A percentile compares a stretch with the other conserved stretches of the same genome.
Conservation (phyloP, 2,113 vertebrate genomes). For the Equus quagga region DNA sequence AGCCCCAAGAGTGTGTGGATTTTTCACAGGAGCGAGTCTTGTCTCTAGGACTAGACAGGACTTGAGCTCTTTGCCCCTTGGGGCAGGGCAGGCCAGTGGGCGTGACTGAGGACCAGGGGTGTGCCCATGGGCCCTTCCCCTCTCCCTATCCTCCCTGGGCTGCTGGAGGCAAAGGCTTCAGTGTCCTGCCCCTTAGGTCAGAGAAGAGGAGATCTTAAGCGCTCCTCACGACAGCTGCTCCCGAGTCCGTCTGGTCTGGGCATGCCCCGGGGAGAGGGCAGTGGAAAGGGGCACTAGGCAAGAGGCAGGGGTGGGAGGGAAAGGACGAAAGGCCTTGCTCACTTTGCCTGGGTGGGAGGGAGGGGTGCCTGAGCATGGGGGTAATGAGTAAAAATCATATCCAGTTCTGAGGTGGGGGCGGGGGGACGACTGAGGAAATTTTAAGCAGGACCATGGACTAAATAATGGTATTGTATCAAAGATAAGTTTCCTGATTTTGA, state of each 20-base stretch:
- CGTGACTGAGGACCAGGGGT: neutral
- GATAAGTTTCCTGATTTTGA: neutral
- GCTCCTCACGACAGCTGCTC: rapidly evolving
- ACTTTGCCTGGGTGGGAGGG: neutral
- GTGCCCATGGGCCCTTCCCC: rapidly evolving
- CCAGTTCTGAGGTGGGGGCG: neutral
- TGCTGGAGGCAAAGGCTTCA: neutral
- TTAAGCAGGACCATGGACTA: neutral
- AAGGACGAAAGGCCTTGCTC: neutral
- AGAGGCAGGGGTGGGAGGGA: neutral
- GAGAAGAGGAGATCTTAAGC: neutral
- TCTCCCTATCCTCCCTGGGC: neutral
- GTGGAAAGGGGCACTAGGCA: neutral
- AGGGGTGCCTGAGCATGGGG: neutral
- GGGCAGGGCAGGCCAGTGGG: neutral
- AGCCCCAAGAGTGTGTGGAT: neutral
- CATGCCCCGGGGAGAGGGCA: neutral
- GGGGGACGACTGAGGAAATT: neutral
- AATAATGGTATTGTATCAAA: neutral
- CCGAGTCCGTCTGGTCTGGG: neutral
- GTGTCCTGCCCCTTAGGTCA: neutral
- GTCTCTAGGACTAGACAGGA: neutral
- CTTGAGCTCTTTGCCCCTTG: neutral
- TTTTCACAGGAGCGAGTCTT: neutral
- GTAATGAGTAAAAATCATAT: neutral